These are phyloP conservation scores for Drosophila siamana DNA, from an alignment of 2,888 invertebrate genomes.

Conservation along the genomic window DNA sequence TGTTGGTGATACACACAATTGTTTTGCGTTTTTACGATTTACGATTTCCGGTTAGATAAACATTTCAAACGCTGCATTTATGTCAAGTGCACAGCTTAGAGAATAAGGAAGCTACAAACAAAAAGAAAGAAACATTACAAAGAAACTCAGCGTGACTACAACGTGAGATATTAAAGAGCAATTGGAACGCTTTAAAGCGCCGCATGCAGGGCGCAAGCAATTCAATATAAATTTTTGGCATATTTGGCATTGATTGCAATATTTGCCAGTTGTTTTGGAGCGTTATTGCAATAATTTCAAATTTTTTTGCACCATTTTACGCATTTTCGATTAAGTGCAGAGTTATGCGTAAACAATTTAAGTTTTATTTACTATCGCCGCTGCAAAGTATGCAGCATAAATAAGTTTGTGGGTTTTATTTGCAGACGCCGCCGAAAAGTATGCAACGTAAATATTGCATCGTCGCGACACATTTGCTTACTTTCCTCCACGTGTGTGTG, in stretches of 20 bases:
- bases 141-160: too few relatives aligned
- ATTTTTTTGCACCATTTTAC: not conserved
- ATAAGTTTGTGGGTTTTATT: not conserved
- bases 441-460: constrained; percentile 40
- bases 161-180: too few relatives aligned
- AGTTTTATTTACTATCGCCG: constrained; percentile 2
- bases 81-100: too few relatives aligned
- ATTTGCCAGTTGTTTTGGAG: not conserved
- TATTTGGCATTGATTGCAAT: not conserved
- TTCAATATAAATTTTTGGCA: too few relatives aligned
- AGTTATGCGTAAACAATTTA: constrained; percentile 4
- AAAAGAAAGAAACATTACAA: too few relatives aligned
- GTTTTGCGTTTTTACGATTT: too few relatives aligned
- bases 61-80: too few relatives aligned
- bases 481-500: not conserved
- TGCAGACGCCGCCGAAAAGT: constrained; percentile 21
- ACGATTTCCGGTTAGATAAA: too few relatives aligned
- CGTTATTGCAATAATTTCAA: not conserved
- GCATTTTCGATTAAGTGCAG: not conserved
- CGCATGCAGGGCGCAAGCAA: too few relatives aligned
- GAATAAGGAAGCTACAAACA: too few relatives aligned
- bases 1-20: too few relatives aligned
- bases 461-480: constrained; percentile 3
- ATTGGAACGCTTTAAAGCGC: too few relatives aligned
- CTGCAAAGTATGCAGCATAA: constrained; percentile 35